phyloP scores from a whole-genome alignment of 2,888 invertebrate genomes.

The Chydorus sphaericus region DNA sequence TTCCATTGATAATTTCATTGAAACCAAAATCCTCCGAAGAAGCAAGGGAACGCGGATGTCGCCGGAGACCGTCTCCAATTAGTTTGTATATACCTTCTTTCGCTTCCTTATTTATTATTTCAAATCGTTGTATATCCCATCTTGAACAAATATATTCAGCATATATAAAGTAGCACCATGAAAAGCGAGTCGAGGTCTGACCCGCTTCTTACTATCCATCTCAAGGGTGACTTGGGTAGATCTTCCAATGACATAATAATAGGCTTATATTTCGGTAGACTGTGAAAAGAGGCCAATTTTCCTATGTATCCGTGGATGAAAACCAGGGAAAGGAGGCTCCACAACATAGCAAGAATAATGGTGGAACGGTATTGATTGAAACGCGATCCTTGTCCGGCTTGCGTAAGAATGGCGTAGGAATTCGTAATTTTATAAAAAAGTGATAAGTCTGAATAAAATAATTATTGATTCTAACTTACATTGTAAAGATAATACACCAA shows the following conservation, averaged over 20 bases:
- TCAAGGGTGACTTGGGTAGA: not conserved
- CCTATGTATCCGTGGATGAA: conserved; percentile 5
- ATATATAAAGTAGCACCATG: not conserved
- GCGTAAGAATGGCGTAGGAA: no score
- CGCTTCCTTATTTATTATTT: not conserved
- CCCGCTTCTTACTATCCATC: conserved; percentile 1
- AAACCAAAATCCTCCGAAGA: not conserved
- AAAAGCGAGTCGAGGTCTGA: conserved; percentile 5
- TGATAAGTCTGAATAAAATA: not conserved
- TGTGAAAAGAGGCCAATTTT: conserved; percentile 1
- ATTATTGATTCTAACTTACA: no score
- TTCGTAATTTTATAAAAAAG: no score
- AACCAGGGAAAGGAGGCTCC: conserved; percentile 3
- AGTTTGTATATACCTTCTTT: conserved; percentile 1
- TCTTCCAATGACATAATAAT: conserved; percentile 4
- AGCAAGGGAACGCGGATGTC: not conserved
- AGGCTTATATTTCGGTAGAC: conserved; percentile 5
- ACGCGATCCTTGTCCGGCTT: conserved; percentile 6
- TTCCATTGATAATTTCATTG: not conserved
- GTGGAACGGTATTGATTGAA: no score
- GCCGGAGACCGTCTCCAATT: not conserved
- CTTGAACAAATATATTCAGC: not conserved
- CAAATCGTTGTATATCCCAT: no score
- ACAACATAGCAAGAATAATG: no score
- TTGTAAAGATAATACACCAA: no score